Base-by-base conservation (phyloP, 1,140 invertebrate species). In the Melipona quadrifasciata region DNA sequence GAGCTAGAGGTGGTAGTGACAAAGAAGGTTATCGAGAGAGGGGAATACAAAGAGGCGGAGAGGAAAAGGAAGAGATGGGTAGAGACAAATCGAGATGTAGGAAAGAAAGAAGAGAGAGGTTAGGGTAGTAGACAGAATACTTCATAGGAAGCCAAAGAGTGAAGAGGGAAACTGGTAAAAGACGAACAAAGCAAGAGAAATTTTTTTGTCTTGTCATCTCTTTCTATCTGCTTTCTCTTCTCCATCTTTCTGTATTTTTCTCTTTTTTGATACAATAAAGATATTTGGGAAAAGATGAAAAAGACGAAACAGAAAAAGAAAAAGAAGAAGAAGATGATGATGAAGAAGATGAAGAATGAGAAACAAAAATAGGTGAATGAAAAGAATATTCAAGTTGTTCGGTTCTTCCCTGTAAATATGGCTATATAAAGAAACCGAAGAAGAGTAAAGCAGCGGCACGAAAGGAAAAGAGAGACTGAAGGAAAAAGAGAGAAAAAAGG, bases 91-190 rank as follows among this genome's bases (percentile, higher is more conserved):
- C 83, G 88, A 91, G 90, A 86, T 21, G 74, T 65, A 82, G 74
- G 79, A 87, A 86, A 85, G 90, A 76, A 86, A 86, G 84, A 86
- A 82, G 72, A 75, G n/a, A 72, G 84, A 86, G 83, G 87, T 74
- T 79, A 89, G 90, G 90, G 87, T 88, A 87, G 86, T 70, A 89
- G 89, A 79, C 82, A 82, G 82, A 83, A 84, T 87, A 74, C 81
- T 77, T 88, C 58, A 74, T 79, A 82, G 85, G 83, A 83, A 90
- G 86, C 61, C 70, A 87, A 82, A 92, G 86, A 83, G 81, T 80
- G 86, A 85, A 82, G 88, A 85, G 79, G 87, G 74, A 65, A 78
- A 84, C 51, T 31, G 85, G 64, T 58, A 21, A 67, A 67, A 80
- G 74, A 34, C 11, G 58, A 61, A 17, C 34, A 67, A 82, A 51